Conservation (phyloP, 2,888 invertebrate species). For the Microctonus brassicae region DNA sequence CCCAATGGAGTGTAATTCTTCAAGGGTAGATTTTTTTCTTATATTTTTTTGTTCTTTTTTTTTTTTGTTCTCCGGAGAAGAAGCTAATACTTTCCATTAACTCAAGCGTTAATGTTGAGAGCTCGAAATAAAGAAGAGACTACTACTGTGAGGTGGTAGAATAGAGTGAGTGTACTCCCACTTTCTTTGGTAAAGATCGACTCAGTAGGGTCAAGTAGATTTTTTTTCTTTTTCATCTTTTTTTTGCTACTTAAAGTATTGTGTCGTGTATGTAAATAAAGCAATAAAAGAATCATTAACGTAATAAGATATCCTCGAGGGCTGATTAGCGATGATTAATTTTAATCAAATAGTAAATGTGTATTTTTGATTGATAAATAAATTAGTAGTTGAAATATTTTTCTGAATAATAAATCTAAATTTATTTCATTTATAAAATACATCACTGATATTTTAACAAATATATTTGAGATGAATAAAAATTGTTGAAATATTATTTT, state of each 20-base stretch:
- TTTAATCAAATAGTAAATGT: no score
- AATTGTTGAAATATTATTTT: no score
- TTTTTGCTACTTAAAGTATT: neutral
- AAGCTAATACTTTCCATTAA: constrained; percentile 15
- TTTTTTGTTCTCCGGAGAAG: neutral
- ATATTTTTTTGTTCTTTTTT: neutral
- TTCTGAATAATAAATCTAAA: no score
- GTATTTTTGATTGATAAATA: no score
- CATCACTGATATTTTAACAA: no score
- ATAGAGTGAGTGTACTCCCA: neutral
- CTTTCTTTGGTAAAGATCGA: neutral
- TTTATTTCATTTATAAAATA: no score
- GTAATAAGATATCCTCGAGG: no score
- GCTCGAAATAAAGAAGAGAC: neutral
- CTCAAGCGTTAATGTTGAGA: constrained; percentile 1
- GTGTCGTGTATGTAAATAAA: neutral
- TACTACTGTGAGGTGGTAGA: neutral
- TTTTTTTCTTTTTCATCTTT: neutral
- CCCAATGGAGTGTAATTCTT: neutral
- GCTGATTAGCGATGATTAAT: no score
- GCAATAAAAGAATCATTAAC: no score
- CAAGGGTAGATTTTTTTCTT: neutral
- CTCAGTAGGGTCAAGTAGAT: neutral
- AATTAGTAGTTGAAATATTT: no score
- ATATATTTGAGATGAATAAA: no score